Percentiles rank a stretch among this genome's conserved stretches.
These are phyloP conservation scores for Heliconius ethilla DNA, from an alignment of 2,888 invertebrate genomes.

Conservation along the genomic window DNA sequence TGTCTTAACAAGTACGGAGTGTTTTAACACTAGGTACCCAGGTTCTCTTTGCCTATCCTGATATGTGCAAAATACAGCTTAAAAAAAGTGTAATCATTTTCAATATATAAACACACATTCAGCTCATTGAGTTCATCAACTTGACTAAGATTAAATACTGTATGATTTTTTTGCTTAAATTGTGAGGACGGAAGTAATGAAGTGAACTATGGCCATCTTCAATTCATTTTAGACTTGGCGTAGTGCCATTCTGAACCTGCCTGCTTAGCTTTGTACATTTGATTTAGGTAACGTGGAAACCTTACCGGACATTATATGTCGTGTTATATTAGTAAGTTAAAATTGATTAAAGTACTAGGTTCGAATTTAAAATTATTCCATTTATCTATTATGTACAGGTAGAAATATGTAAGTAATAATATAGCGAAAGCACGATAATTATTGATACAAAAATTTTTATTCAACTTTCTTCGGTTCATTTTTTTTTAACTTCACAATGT, in stretches of 20 bases:
- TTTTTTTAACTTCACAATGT: not conserved
- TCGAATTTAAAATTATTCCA: not conserved
- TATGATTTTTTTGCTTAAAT: constrained; percentile 26
- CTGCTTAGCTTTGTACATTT: constrained; percentile 36
- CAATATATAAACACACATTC: not conserved
- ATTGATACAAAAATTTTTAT: too few species aligned
- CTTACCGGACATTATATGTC: constrained; percentile 9
- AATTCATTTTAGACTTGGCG: constrained; percentile 36
- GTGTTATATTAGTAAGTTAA: not conserved
- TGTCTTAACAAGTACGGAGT: too few species aligned
- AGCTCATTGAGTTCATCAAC: not conserved
- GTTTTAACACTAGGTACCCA: too few species aligned
- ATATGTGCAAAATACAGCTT: not conserved
- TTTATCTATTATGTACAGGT: not conserved
- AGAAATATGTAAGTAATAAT: too few species aligned
- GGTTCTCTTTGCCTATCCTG: not conserved
- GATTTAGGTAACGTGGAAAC: constrained; percentile 34
- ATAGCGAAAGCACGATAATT: too few species aligned
- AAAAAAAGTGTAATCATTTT: not conserved
- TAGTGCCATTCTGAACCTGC: constrained; percentile 32
- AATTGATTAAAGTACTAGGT: not conserved
- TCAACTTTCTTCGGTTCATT: too few species aligned
- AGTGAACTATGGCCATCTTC: constrained; percentile 32
- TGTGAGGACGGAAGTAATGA: constrained; percentile 34
- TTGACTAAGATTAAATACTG: not conserved